phyloP scores from a whole-genome alignment of 2,888 invertebrate genomes.

The Pemphredon lugubris region DNA sequence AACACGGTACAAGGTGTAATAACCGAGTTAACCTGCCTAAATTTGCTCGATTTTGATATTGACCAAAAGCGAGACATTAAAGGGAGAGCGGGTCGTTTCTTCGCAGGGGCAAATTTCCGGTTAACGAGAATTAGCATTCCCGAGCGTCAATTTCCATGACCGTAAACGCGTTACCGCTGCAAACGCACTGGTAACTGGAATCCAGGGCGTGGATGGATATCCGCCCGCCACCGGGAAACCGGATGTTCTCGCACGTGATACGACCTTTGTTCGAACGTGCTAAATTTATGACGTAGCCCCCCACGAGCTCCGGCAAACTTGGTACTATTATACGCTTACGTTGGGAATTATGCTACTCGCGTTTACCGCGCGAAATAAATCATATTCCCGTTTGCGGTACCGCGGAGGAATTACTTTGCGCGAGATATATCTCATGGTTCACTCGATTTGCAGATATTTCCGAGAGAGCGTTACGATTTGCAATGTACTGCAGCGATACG shows the following conservation, averaged over 20 bases:
- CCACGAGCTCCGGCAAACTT: neutral
- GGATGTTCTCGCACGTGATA: conserved; percentile 4
- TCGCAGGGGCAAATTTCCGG: conserved; percentile 1
- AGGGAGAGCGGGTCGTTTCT: neutral
- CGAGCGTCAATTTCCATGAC: neutral
- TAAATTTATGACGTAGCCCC: too few species aligned
- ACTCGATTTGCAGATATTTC: too few species aligned
- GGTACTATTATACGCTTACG: neutral
- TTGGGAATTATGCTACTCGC: neutral
- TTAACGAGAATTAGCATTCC: conserved; percentile 1
- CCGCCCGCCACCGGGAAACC: neutral
- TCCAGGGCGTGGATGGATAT: neutral
- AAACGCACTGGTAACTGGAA: neutral
- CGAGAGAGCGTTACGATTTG: too few species aligned
- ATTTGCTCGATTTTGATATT: too few species aligned
- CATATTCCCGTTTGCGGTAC: too few species aligned
- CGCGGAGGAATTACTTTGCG: too few species aligned
- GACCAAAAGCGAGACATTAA: neutral
- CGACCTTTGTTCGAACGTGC: conserved; percentile 7
- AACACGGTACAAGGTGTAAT: too few species aligned
- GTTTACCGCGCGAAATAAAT: conserved; percentile 1
- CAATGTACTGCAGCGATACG: too few species aligned
- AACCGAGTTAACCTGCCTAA: too few species aligned
- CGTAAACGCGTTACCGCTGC: neutral
- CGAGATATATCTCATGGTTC: too few species aligned